Evolutionary conservation across 1,140 invertebrate genomes (phyloP).

Genomic region (Bombus waltoni): DNA sequence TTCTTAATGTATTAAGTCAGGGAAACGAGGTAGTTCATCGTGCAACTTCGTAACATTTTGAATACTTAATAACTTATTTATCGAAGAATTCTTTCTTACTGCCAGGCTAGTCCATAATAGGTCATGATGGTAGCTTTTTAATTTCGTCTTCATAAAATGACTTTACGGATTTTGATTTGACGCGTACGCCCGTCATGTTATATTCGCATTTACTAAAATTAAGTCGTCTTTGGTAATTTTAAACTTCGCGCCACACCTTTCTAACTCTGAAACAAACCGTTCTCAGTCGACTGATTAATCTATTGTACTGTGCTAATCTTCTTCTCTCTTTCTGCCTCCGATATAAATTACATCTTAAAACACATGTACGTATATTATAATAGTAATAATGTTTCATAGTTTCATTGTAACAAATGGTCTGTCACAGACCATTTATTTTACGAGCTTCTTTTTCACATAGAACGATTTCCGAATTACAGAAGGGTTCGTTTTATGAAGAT

Average conservation of each 20-base stretch:
- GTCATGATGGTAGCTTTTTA: not conserved
- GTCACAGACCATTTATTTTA: too few species aligned
- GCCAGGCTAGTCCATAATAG: not conserved
- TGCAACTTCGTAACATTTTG: too few species aligned
- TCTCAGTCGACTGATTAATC: not conserved
- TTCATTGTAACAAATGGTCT: not conserved
- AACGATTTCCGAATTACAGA: not conserved
- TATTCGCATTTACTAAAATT: too few species aligned
- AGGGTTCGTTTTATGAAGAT: constrained; percentile 9
- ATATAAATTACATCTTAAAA: not conserved
- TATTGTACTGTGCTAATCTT: not conserved
- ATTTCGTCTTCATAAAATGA: not conserved
- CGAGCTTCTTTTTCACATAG: not conserved
- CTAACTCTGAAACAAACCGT: too few species aligned
- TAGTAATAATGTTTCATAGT: not conserved
- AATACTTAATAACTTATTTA: not conserved
- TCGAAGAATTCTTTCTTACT: not conserved
- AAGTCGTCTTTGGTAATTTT: too few species aligned
- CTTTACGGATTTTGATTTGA: not conserved
- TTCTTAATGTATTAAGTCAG: not conserved
- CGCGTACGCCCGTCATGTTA: too few species aligned
- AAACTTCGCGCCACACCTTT: too few species aligned
- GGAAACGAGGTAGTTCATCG: not conserved
- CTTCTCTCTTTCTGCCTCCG: too few species aligned
- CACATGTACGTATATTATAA: not conserved